Percentiles rank a stretch among this genome's conserved stretches.
These are phyloP conservation scores for Clarias gariepinus DNA, from an alignment of 2,113 vertebrate genomes.

Conservation along the genomic window DNA sequence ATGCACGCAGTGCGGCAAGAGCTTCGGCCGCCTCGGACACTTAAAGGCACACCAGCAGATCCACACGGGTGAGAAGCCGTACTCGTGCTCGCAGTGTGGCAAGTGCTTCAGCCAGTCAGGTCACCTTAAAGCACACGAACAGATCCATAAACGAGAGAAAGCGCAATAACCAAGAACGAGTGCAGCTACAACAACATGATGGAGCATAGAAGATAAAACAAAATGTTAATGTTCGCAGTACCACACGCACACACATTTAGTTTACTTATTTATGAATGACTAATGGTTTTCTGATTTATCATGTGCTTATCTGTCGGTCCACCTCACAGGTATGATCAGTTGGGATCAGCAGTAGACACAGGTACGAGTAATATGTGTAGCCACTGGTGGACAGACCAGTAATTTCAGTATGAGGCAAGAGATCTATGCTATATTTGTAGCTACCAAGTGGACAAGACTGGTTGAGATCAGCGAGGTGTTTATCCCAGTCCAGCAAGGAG, in stretches of 20 bases:
- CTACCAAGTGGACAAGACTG: background rate
- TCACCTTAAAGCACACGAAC: constrained; percentile 78
- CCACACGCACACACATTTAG: background rate
- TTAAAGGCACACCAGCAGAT: constrained; percentile 81
- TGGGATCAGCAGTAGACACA: background rate
- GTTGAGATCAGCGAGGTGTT: background rate
- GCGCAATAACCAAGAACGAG: constrained; percentile 55
- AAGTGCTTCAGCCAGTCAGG: constrained; percentile 80
- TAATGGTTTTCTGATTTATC: background rate
- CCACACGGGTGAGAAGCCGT: constrained; percentile 76
- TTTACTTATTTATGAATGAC: no score
- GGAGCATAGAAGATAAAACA: constrained; percentile 7
- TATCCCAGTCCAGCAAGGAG: background rate
- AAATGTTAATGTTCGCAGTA: background rate
- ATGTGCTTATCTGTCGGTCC: background rate
- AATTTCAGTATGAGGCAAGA: background rate
- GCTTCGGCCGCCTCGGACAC: constrained; percentile 76
- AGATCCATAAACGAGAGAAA: constrained; percentile 75
- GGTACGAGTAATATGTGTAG: background rate
- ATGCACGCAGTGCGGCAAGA: constrained; percentile 79
- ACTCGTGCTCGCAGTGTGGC: constrained; percentile 67
- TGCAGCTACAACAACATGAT: background rate
- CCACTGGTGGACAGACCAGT: background rate
- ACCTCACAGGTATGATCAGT: background rate
- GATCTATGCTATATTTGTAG: background rate